Conservation (phyloP, 2,888 invertebrate genomes). For the Pyralis farinalis region DNA sequence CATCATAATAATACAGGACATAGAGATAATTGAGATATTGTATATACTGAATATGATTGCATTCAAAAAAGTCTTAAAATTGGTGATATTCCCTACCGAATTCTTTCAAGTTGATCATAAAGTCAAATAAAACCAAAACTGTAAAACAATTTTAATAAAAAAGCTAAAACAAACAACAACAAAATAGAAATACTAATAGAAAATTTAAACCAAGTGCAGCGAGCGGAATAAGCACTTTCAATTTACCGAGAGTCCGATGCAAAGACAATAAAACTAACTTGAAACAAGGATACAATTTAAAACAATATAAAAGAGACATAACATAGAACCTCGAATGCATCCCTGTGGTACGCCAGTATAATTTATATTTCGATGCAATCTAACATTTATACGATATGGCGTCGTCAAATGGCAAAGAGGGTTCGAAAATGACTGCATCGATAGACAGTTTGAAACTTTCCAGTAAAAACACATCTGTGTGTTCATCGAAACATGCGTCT, state of each 20-base stretch:
- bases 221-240: too few species aligned
- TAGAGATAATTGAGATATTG: too few species aligned
- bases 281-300: background rate
- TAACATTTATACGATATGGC: constrained; percentile 46
- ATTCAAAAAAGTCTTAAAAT: too few species aligned
- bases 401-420: constrained; percentile 67
- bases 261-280: constrained; percentile 9
- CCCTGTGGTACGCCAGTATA: constrained; percentile 17
- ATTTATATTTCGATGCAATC: constrained; percentile 9
- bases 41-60: too few species aligned
- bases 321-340: constrained; percentile 12
- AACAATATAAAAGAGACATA: constrained; percentile 4
- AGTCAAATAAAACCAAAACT: too few species aligned
- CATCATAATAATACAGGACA: too few species aligned
- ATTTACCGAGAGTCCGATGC: background rate
- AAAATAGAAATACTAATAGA: too few species aligned
- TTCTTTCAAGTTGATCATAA: too few species aligned
- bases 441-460: constrained; percentile 73
- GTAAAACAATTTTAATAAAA: too few species aligned
- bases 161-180: too few species aligned
- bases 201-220: too few species aligned
- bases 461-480: constrained; percentile 62
- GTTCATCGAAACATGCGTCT: constrained; percentile 70
- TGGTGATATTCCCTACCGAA: too few species aligned
- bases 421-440: constrained; percentile 65